These are phyloP conservation scores for Thalassophryne amazonica DNA, from an alignment of 2,797 vertebrate genomes.

Conservation along the genomic window DNA sequence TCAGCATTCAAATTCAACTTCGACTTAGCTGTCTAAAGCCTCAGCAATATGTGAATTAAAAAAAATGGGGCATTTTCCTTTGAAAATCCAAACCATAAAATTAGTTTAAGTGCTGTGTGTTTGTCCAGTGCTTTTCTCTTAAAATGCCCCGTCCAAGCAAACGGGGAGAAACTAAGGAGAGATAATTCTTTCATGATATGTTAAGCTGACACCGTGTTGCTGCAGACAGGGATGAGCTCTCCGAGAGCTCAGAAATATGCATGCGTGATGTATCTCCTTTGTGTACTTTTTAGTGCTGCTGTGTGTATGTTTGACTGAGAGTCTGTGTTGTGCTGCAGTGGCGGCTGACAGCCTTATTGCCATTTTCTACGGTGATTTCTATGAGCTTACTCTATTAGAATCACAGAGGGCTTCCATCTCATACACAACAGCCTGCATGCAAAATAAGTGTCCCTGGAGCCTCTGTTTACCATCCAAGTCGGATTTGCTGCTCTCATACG, in stretches of 20 bases:
- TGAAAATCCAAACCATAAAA: constrained; percentile 51
- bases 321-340: constrained; percentile 25
- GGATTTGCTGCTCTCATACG: constrained; percentile 77
- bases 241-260: constrained; percentile 29
- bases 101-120: constrained; percentile 43
- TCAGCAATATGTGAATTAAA: constrained; percentile 12
- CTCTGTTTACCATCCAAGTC: constrained; percentile 84
- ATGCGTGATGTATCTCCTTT: constrained; percentile 20
- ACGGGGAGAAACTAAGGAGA: constrained; percentile 45
- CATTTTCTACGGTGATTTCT: constrained; percentile 77
- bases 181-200: constrained; percentile 40
- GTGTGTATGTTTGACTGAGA: constrained; percentile 26
- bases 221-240: constrained; percentile 28
- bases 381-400: constrained; percentile 76
- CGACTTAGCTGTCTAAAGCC: constrained; percentile 33
- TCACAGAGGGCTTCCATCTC: constrained; percentile 71
- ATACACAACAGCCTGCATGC: constrained; percentile 67
- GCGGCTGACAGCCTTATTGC: constrained; percentile 68
- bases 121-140: constrained; percentile 18
- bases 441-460: constrained; percentile 78
- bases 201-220: constrained; percentile 31
- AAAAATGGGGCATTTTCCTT: constrained; percentile 23
- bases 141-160: constrained; percentile 33
- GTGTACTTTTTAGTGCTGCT: constrained; percentile 32
- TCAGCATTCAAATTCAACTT: constrained; percentile 34